These are phyloP conservation scores for Sanderia malayensis DNA, from an alignment of 30 jellyfish, hydroid and myxozoan genomes.

Conservation along the genomic window DNA sequence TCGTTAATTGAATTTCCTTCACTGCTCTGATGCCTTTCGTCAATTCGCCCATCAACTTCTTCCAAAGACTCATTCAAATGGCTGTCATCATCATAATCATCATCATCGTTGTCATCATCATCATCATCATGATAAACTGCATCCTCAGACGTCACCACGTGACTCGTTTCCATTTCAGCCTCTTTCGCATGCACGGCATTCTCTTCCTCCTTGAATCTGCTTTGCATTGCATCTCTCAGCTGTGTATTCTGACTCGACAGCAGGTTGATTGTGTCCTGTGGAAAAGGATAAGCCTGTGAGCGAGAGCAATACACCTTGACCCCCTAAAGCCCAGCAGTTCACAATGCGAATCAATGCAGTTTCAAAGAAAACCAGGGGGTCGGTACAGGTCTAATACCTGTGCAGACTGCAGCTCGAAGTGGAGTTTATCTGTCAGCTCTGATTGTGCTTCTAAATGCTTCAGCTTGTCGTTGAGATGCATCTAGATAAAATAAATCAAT, in stretches of 20 bases:
- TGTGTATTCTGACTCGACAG: constrained; percentile 66
- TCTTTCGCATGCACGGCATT: too few relatives aligned
- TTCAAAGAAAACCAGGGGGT: too few relatives aligned
- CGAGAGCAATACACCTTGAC: too few relatives aligned
- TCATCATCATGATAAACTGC: constrained; percentile 29
- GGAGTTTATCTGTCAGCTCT: constrained; percentile 65
- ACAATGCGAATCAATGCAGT: not conserved
- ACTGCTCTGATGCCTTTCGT: not conserved
- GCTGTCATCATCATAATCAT: constrained; percentile 12
- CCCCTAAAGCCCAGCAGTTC: not conserved
- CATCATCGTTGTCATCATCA: constrained; percentile 4
- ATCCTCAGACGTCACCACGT: constrained; percentile 24
- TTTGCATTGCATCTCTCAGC: constrained; percentile 59
- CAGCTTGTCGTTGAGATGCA: constrained; percentile 57
- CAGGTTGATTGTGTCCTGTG: constrained; percentile 72
- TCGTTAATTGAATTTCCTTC: not conserved
- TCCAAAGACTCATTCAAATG: not conserved
- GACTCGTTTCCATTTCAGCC: constrained; percentile 2
- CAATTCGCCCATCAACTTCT: not conserved
- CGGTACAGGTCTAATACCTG: too few relatives aligned
- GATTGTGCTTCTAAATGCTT: constrained; percentile 63
- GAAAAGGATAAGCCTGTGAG: too few relatives aligned
- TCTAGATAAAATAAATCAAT: constrained; percentile 22
- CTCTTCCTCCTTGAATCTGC: not conserved
- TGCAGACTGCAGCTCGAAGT: constrained; percentile 82